Percentiles rank a stretch among this genome's conserved stretches.
Conservation (phyloP, 1,140 invertebrate species). For the Drosophila funebris region DNA sequence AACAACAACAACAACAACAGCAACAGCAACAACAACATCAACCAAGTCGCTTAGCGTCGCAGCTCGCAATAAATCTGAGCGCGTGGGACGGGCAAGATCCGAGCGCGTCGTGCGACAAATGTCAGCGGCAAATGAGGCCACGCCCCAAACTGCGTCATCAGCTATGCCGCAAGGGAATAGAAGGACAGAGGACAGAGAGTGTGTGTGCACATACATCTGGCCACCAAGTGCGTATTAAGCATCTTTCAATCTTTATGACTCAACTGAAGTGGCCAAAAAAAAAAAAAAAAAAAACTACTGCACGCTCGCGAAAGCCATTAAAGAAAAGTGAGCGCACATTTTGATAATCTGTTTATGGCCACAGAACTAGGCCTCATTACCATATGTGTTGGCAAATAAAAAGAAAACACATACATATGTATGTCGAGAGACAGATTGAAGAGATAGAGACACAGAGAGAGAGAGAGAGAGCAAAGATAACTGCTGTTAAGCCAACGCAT, state of each 20-base stretch:
- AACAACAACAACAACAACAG: background rate
- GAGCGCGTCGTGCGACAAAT: conserved; percentile 52
- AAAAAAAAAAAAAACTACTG: background rate
- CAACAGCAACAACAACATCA: conserved; percentile 1
- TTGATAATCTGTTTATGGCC: conserved; percentile 70
- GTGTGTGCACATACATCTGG: conserved; percentile 1
- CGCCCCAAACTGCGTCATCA: conserved; percentile 49
- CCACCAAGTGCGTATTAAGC: conserved; percentile 60
- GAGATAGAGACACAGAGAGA: background rate
- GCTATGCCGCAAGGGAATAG: background rate
- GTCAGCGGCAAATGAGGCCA: conserved; percentile 67
- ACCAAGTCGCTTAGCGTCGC: conserved; percentile 26
- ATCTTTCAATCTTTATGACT: conserved; percentile 53
- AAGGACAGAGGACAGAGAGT: too few relatives aligned
- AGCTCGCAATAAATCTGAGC: conserved; percentile 69
- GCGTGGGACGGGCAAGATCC: conserved; percentile 62
- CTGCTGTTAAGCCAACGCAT: conserved; percentile 62
- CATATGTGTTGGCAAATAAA: conserved; percentile 54
- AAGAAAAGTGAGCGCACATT: conserved; percentile 59
- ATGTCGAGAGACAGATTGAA: background rate
- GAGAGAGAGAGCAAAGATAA: conserved; percentile 17
- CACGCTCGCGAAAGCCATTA: conserved; percentile 14
- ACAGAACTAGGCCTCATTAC: conserved; percentile 75
- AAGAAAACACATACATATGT: conserved; percentile 36
- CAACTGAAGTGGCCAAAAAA: conserved; percentile 35